phyloP scores from a whole-genome alignment of 2,888 invertebrate species.

The Drosophila austrosaltans region DNA sequence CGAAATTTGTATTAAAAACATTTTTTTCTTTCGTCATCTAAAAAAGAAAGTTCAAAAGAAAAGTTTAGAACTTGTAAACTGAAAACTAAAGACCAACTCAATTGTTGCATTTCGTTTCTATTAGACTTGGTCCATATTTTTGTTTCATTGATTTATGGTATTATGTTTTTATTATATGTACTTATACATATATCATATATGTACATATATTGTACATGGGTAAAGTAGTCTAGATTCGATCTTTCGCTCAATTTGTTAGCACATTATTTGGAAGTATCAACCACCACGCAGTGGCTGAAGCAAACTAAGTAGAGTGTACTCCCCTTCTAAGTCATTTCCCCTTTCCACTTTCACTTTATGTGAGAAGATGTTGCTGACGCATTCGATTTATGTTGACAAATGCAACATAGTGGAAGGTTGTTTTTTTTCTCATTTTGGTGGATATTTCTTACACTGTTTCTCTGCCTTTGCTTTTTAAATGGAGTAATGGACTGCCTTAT shows the following conservation, averaged over 20 bases:
- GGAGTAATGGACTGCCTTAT: slow-evolving; percentile 36
- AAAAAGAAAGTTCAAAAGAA: neutral
- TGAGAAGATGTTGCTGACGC: slow-evolving; percentile 57
- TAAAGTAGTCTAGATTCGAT: slow-evolving; percentile 29
- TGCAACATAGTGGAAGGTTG: slow-evolving; percentile 68
- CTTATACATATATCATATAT: slow-evolving; percentile 29
- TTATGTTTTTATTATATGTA: slow-evolving; percentile 1
- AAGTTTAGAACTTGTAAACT: neutral
- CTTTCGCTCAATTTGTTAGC: slow-evolving; percentile 63
- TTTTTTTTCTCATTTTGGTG: slow-evolving; percentile 44
- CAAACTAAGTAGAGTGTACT: slow-evolving; percentile 14
- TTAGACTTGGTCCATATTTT: slow-evolving; percentile 1
- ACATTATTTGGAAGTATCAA: slow-evolving; percentile 50
- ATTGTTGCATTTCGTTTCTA: neutral
- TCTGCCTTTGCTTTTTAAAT: slow-evolving; percentile 48
- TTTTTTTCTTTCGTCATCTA: neutral
- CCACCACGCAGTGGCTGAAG: slow-evolving; percentile 2
- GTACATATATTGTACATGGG: slow-evolving; percentile 17
- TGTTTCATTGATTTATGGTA: neutral
- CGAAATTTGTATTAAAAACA: neutral
- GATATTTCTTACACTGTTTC: slow-evolving; percentile 69
- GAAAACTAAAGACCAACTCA: neutral
- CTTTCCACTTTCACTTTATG: neutral
- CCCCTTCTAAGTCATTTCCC: slow-evolving; percentile 37
- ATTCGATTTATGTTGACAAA: slow-evolving; percentile 67